These are phyloP conservation scores for Urocitellus parryii DNA, from an alignment of 2,113 vertebrate species.

Conservation along the genomic window DNA sequence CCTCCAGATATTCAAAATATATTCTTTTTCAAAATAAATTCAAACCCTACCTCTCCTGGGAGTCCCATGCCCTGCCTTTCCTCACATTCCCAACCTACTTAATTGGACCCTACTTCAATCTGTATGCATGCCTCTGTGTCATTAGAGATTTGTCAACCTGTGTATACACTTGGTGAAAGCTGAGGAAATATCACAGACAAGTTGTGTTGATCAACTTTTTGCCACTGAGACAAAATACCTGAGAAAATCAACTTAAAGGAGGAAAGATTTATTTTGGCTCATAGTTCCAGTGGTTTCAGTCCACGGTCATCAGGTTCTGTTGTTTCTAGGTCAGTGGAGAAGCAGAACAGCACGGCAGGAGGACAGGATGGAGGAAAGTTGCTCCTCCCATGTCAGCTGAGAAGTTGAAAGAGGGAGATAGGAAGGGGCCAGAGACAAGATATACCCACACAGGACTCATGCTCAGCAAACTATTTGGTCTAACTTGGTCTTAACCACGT, in stretches of 20 bases:
- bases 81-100: background rate
- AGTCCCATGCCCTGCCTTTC: background rate
- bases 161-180: background rate
- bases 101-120: background rate
- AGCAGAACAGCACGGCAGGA: background rate
- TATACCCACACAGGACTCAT: background rate
- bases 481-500: background rate
- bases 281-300: background rate
- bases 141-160: background rate
- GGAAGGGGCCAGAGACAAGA: background rate
- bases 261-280: background rate
- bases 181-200: background rate
- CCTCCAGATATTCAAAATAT: background rate
- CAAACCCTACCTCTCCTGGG: background rate
- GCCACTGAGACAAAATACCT: background rate
- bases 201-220: background rate
- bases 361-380: background rate
- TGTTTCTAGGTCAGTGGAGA: background rate
- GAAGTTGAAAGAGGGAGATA: background rate
- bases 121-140: background rate
- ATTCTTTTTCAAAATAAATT: background rate
- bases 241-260: background rate
- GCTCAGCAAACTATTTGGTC: background rate
- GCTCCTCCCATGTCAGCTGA: background rate
- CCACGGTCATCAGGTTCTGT: background rate